phyloP scores from a whole-genome alignment of 2,113 vertebrate species.

The Pachycephala philippinensis region DNA sequence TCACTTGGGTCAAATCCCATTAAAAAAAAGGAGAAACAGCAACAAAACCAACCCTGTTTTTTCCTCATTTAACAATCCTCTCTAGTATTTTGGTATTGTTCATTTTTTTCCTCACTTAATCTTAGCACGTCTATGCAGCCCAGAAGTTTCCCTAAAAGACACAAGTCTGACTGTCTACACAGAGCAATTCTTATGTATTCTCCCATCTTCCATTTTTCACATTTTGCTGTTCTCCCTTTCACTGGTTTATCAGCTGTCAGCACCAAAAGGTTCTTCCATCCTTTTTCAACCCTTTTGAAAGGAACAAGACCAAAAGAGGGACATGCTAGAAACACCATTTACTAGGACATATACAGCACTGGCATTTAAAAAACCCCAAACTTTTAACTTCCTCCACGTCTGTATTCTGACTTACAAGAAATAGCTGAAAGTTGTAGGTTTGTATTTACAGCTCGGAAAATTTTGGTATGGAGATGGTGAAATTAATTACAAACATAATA shows the following conservation, averaged over 20 bases:
- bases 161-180: not conserved
- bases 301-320: not conserved
- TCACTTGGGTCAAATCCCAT: not conserved
- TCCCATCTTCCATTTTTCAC: not conserved
- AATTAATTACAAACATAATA: not conserved
- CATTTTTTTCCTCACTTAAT: not conserved
- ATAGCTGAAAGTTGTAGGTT: not conserved
- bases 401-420: not conserved
- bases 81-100: not conserved
- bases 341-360: not conserved
- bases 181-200: fast-evolving
- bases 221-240: not conserved
- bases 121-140: not conserved
- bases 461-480: not conserved
- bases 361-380: not conserved
- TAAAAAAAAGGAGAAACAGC: not conserved
- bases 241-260: not conserved
- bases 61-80: not conserved
- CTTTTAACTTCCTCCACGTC: not conserved
- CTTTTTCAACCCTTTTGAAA: not conserved
- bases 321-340: not conserved
- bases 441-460: not conserved
- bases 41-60: not conserved
- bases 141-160: not conserved
- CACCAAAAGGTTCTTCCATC: not conserved